These are phyloP conservation scores for Streptopelia turtur DNA, from an alignment of 2,797 vertebrate genomes.

Conservation along the genomic window DNA sequence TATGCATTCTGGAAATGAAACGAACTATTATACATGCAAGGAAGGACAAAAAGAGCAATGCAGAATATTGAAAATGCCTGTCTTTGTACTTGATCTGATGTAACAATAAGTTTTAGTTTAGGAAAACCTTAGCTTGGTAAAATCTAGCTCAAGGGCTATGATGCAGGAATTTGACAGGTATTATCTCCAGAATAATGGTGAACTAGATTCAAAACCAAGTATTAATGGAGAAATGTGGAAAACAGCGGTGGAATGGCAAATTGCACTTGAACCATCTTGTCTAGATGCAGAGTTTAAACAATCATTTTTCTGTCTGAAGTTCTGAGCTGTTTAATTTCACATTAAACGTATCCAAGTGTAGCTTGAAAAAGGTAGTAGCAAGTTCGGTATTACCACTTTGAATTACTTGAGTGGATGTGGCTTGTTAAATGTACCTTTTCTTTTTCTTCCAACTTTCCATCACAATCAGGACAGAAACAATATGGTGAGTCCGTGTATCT, in stretches of 20 bases:
- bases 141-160: not conserved
- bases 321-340: not conserved
- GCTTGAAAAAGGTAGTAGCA: not conserved
- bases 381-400: not conserved
- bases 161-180: not conserved
- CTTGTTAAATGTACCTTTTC: slow-evolving; percentile 72
- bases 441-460: slow-evolving; percentile 84
- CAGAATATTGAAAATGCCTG: not conserved
- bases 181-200: not conserved
- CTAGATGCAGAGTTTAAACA: not conserved
- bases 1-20: not conserved
- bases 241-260: not conserved
- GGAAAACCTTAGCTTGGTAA: not conserved
- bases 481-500: slow-evolving; percentile 89
- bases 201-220: not conserved
- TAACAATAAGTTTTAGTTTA: not conserved
- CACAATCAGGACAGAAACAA: slow-evolving; percentile 99
- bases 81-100: not conserved
- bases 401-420: not conserved
- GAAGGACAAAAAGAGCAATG: not conserved
- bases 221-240: not conserved
- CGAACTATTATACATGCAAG: not conserved
- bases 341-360: not conserved
- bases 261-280: not conserved
- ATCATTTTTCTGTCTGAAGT: not conserved